phyloP scores from a whole-genome alignment of 2,888 invertebrate species.

The Aquatica leii region DNA sequence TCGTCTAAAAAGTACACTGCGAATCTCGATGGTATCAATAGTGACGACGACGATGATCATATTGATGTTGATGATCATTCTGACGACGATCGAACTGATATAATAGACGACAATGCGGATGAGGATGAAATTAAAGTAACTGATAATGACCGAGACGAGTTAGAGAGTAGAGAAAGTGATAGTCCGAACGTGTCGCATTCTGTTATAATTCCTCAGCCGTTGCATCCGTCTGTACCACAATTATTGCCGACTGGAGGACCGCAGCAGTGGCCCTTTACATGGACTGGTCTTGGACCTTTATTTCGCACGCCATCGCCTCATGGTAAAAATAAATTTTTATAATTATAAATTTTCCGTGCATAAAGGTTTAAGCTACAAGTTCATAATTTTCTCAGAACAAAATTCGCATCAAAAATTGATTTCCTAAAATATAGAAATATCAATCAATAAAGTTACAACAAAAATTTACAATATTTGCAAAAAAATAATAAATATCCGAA shows the following conservation, averaged over 20 bases:
- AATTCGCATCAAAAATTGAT: not conserved
- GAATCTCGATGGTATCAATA: constrained; percentile 39
- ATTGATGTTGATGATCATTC: constrained; percentile 62
- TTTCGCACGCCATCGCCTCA: constrained; percentile 68
- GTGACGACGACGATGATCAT: constrained; percentile 47
- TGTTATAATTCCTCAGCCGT: constrained; percentile 73
- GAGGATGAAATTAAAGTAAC: constrained; percentile 59
- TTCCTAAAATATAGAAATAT: too few species aligned
- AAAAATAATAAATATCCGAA: too few species aligned
- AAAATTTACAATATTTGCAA: too few species aligned
- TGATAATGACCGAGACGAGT: constrained; percentile 55
- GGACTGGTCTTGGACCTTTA: constrained; percentile 69
- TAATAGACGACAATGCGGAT: constrained; percentile 53
- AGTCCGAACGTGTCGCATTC: constrained; percentile 65
- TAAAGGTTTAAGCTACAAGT: too few species aligned
- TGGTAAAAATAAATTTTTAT: constrained; percentile 64
- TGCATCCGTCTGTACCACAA: constrained; percentile 69
- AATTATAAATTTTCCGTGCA: too few species aligned
- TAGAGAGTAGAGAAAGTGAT: constrained; percentile 58
- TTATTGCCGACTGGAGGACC: constrained; percentile 57
- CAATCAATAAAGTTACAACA: too few species aligned
- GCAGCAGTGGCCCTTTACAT: constrained; percentile 71
- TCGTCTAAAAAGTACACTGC: constrained; percentile 49
- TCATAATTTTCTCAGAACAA: too few species aligned
- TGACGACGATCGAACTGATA: constrained; percentile 58